Base-by-base conservation (phyloP, 2,797 vertebrate genomes). In the Aplochiton taeniatus region DNA sequence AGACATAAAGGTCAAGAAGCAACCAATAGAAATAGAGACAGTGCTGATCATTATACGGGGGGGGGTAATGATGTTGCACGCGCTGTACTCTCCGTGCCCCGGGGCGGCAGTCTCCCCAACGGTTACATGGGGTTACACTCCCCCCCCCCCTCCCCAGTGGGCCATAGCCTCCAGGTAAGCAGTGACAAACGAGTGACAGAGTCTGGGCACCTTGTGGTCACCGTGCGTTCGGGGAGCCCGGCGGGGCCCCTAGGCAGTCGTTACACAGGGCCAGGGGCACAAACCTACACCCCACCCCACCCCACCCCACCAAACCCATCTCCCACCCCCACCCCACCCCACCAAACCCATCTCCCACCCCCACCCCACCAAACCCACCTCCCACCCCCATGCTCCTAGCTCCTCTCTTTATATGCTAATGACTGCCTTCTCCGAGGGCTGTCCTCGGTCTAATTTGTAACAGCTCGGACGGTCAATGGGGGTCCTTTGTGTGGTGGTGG, bases 361-460 rank as follows among this genome's bases (percentile, higher is more conserved):
- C 54, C 43, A 3, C 66, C 76, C 45, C 54, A 69, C 75, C 72
- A 75, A 71, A 63, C 84, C 79, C 76, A 86, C 67, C 63, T 77
- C 52, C 31, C 10, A 6, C 76, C 78, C 66, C 68, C 59, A 77
- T 73, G 70, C 73, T 73, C 73, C 81, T 75, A 68, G 73, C 76
- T 86, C 82, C 82, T 75, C 86, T 92, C 90, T 93, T 90, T 91
- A 89, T 88, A 93, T 93, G 91, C 85, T 91, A 92, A 93, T 93
- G 73, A 72, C 31, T 16, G 12, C 72, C 19, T 48, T 77, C 73
- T 71, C 77, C 70, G 77, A 85, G 87, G 31, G 81, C 79, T 83
- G 77, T 79, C 80, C 75, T 41, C 70, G 79, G 72, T 82, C 80
- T 90, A 87, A 93, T 91, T 90, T 78, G 75, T 73, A 91, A 88